A percentile compares a stretch with the other conserved stretches of the same genome.
These are phyloP conservation scores for Caenorhabditis auriculariae DNA, from an alignment of 2,888 invertebrate species.

Conservation along the genomic window DNA sequence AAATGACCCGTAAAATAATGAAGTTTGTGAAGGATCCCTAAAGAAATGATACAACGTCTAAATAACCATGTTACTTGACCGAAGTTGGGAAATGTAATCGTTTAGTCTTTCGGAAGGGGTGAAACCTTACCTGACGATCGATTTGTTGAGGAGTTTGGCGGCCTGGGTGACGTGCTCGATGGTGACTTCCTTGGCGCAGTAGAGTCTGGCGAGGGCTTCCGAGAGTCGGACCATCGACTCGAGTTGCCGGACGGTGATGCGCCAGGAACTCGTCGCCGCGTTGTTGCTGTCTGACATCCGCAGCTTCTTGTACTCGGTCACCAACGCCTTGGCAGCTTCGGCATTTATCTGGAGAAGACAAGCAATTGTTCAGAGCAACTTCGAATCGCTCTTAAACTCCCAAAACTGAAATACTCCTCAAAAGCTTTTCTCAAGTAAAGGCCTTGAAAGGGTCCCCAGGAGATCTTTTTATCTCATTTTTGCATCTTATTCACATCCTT, in stretches of 20 bases:
- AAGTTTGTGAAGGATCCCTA: no score
- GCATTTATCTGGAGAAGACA: slow-evolving; percentile 67
- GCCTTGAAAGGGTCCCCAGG: no score
- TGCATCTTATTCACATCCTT: background rate
- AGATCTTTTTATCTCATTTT: no score
- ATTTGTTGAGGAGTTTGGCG: slow-evolving; percentile 75
- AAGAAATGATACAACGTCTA: no score
- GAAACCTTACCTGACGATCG: slow-evolving; percentile 32
- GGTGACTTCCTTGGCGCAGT: slow-evolving; percentile 76
- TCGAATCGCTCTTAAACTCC: background rate
- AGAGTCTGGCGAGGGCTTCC: slow-evolving; percentile 93
- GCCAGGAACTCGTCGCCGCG: slow-evolving; percentile 76
- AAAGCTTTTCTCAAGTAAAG: no score
- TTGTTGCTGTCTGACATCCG: slow-evolving; percentile 78
- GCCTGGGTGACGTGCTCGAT: slow-evolving; percentile 88
- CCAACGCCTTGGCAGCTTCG: slow-evolving; percentile 79
- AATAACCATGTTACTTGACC: no score
- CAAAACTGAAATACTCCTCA: no score
- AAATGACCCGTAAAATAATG: no score
- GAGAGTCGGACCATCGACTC: slow-evolving; percentile 93
- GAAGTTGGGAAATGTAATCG: slow-evolving; percentile 67
- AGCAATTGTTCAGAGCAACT: background rate
- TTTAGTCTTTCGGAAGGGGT: background rate
- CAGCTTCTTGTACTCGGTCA: slow-evolving; percentile 83
- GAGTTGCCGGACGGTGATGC: slow-evolving; percentile 92